A percentile compares a stretch with the other conserved stretches of the same genome.
phyloP scores from a whole-genome alignment of 1,140 invertebrate genomes.

The Sipha flava region DNA sequence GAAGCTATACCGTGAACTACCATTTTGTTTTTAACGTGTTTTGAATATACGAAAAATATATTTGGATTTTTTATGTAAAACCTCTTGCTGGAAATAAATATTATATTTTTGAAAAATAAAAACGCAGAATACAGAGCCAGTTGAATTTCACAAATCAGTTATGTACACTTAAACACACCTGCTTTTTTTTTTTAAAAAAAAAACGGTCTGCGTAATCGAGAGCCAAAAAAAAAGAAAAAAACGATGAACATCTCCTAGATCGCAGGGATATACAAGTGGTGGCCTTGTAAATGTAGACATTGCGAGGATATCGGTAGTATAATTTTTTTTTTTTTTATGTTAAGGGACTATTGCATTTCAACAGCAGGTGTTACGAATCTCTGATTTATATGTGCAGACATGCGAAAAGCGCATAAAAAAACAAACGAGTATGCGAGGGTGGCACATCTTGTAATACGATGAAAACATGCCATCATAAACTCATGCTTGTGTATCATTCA shows the following conservation, averaged over 20 bases:
- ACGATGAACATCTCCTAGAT: conserved; percentile 1
- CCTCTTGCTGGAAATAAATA: background rate
- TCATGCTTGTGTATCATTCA: conserved; percentile 28
- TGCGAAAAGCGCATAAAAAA: conserved; percentile 31
- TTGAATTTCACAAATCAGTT: background rate
- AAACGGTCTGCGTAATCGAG: background rate
- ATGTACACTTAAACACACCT: conserved; percentile 14
- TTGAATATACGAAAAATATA: background rate
- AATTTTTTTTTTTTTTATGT: conserved; percentile 7
- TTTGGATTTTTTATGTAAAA: background rate
- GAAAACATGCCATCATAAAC: conserved; percentile 32
- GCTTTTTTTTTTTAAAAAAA: background rate
- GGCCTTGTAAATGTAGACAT: conserved; percentile 32
- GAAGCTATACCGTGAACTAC: background rate
- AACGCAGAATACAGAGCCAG: background rate
- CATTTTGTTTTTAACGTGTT: background rate
- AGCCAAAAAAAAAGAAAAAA: background rate
- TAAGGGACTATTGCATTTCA: conserved; percentile 24
- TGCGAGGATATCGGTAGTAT: conserved; percentile 19
- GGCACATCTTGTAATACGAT: conserved; percentile 31
- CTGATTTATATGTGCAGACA: conserved; percentile 33
- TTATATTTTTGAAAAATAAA: background rate
- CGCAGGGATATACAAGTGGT: background rate
- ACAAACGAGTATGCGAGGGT: conserved; percentile 27
- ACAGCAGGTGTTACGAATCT: conserved; percentile 32